These are phyloP conservation scores for Tetramorium simillimum DNA, from an alignment of 1,140 invertebrate species.

Conservation along the genomic window DNA sequence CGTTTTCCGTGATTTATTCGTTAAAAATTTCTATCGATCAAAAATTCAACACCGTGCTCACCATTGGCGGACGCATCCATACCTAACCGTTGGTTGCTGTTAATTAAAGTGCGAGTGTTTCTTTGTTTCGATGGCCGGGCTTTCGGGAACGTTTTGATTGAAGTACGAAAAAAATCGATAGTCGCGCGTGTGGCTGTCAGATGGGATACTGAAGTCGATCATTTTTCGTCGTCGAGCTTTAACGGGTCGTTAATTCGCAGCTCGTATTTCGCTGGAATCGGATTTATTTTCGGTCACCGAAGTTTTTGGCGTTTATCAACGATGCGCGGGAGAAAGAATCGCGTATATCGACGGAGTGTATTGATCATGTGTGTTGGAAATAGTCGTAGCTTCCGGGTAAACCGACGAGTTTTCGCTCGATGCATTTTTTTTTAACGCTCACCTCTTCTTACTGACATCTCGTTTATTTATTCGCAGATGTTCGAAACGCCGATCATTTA, in stretches of 20 bases:
- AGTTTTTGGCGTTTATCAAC: constrained; percentile 47
- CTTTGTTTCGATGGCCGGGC: background rate
- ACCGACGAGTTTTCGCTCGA: background rate
- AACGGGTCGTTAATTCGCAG: constrained; percentile 36
- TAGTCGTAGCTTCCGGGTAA: background rate
- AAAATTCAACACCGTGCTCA: background rate
- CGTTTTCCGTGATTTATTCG: background rate
- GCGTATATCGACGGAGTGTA: background rate
- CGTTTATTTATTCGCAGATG: background rate
- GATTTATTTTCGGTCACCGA: constrained; percentile 29
- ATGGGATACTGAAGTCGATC: background rate
- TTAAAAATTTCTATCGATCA: constrained; percentile 1
- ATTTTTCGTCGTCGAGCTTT: constrained; percentile 50
- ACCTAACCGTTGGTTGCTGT: background rate
- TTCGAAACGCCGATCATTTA: background rate
- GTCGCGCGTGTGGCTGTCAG: background rate
- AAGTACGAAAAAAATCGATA: constrained; percentile 1
- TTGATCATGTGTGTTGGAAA: constrained; percentile 44
- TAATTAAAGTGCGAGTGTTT: constrained; percentile 24
- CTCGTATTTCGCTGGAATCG: background rate
- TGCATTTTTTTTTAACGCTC: constrained; percentile 2
- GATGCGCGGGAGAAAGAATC: background rate
- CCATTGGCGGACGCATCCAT: too few relatives aligned
- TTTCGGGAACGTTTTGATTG: background rate
- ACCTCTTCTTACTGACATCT: background rate